phyloP scores from a whole-genome alignment of 2,797 vertebrate species.

The Thaleichthys pacificus region DNA sequence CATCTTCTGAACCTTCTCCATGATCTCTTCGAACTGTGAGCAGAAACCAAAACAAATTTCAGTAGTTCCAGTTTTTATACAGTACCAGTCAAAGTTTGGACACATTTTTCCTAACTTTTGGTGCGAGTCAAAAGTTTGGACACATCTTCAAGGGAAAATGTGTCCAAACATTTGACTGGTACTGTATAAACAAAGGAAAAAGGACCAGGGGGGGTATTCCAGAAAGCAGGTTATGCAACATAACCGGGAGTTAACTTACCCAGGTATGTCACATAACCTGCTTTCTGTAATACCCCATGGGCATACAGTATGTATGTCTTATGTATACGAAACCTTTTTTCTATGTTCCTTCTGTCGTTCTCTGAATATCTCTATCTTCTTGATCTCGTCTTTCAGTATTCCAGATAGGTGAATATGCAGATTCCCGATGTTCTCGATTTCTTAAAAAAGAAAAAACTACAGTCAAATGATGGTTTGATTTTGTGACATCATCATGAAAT shows the following conservation, averaged over 20 bases:
- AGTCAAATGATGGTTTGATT: background rate
- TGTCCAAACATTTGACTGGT: too few relatives aligned
- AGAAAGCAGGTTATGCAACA: too few relatives aligned
- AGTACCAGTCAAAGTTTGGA: too few relatives aligned
- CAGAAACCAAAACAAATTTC: background rate
- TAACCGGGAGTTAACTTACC: too few relatives aligned
- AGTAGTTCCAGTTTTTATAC: too few relatives aligned
- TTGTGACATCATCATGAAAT: background rate
- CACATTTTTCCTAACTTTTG: too few relatives aligned
- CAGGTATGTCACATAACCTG: too few relatives aligned
- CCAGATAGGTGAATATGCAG: conserved; percentile 88
- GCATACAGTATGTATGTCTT: background rate
- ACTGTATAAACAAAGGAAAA: too few relatives aligned
- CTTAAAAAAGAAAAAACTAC: conserved; percentile 59
- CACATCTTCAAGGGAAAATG: too few relatives aligned
- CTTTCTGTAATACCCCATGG: background rate
- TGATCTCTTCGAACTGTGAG: conserved; percentile 84
- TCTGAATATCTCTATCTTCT: conserved; percentile 88
- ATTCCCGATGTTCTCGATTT: conserved; percentile 90
- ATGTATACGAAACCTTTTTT: conserved; percentile 82
- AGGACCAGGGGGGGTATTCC: too few relatives aligned
- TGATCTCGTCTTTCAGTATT: conserved; percentile 86
- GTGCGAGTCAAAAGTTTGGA: too few relatives aligned
- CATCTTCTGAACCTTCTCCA: conserved; percentile 91
- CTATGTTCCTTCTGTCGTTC: conserved; percentile 94